Evolutionary conservation across 2,113 vertebrate species (phyloP).

Genomic region (Pedetes capensis): DNA sequence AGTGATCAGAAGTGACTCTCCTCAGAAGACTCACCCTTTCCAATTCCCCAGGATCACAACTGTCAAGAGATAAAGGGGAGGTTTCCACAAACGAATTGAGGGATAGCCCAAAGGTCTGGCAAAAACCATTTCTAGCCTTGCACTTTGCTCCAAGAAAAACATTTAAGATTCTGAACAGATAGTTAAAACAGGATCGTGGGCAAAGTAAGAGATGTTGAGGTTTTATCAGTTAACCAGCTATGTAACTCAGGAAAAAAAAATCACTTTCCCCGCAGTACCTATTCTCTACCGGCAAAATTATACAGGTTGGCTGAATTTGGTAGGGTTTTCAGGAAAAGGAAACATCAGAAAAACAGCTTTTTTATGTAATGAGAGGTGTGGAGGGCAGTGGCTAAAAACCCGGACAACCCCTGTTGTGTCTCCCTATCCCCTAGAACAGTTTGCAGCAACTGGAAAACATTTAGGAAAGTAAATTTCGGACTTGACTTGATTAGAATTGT

Average conservation of each 20-base stretch:
- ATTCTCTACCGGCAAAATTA: background rate
- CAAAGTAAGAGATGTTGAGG: background rate
- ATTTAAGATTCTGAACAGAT: background rate
- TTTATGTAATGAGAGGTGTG: background rate
- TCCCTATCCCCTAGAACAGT: background rate
- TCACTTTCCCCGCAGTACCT: background rate
- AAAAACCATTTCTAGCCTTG: background rate
- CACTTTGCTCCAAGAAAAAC: background rate
- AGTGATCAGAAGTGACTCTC: background rate
- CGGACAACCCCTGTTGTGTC: background rate
- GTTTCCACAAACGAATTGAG: background rate
- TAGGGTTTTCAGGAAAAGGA: background rate
- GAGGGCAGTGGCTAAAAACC: background rate
- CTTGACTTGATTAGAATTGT: background rate
- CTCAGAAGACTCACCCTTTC: background rate
- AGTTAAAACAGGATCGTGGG: background rate
- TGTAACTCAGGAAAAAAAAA: background rate
- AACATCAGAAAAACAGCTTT: background rate
- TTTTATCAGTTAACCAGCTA: background rate
- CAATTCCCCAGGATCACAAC: background rate
- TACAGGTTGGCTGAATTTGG: background rate
- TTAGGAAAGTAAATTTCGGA: background rate
- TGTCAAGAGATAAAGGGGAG: background rate
- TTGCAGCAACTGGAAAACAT: background rate
- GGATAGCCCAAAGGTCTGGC: background rate